Conservation (phyloP, 2,888 invertebrate genomes). For the Drosophila koepferae region DNA sequence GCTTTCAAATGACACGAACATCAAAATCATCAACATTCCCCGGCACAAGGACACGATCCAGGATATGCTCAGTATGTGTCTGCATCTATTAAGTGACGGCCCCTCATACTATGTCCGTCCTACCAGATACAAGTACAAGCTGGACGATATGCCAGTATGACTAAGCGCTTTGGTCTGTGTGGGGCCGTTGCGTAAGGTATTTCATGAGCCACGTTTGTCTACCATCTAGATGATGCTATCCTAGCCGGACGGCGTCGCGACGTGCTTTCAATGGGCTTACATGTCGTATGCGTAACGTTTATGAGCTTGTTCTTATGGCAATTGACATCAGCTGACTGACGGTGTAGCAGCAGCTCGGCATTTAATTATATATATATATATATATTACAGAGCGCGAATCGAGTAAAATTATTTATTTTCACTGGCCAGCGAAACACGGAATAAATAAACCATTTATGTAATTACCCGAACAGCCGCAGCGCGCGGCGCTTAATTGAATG, state of each 20-base stretch:
- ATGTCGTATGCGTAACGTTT: constrained; percentile 64
- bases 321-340: constrained; percentile 41
- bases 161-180: constrained; percentile 14
- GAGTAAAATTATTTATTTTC: constrained; percentile 43
- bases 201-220: constrained; percentile 40
- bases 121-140: constrained; percentile 49
- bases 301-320: constrained; percentile 56
- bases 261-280: constrained; percentile 28
- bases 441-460: constrained; percentile 62
- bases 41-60: constrained; percentile 34
- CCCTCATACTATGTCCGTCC: constrained; percentile 23
- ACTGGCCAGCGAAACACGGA: constrained; percentile 9
- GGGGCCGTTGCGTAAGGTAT: constrained; percentile 54
- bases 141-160: constrained; percentile 23
- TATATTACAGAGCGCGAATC: constrained; percentile 22
- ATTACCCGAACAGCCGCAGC: constrained; percentile 47
- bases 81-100: constrained; percentile 37
- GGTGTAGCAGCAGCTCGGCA: neutral
- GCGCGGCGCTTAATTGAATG: constrained; percentile 58
- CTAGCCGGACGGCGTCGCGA: constrained; percentile 27
- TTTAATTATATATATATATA: constrained; percentile 42
- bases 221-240: constrained; percentile 17
- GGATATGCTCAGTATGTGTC: constrained; percentile 31
- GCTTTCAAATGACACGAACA: constrained; percentile 73
- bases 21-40: constrained; percentile 77